phyloP scores from a whole-genome alignment of 2,888 invertebrate species.

The Drosophila aldrichi region DNA sequence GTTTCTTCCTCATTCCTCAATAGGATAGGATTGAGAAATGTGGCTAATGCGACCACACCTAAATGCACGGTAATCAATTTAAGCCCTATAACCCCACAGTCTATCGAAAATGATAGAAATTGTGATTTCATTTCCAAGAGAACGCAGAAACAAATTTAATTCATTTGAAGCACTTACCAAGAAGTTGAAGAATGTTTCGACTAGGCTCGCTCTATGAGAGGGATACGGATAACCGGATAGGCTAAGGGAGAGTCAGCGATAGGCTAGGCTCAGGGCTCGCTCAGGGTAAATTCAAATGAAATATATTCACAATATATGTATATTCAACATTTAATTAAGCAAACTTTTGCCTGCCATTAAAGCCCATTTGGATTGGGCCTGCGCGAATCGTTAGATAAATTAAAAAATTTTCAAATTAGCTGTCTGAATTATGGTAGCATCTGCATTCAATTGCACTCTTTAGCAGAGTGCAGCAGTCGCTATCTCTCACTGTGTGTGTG shows the following conservation, averaged over 20 bases:
- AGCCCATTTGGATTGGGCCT: constrained; percentile 12
- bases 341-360: constrained; percentile 5
- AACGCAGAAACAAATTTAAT: constrained; percentile 48
- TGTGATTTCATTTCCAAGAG: constrained; percentile 40
- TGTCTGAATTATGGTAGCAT: constrained; percentile 71
- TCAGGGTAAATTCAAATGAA: neutral
- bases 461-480: constrained; percentile 46
- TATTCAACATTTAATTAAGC: constrained; percentile 8
- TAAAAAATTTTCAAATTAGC: constrained; percentile 68
- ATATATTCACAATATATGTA: neutral
- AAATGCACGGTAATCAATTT: constrained; percentile 40
- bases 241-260: neutral
- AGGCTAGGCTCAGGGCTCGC: neutral
- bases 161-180: constrained; percentile 35
- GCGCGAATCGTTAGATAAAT: constrained; percentile 69
- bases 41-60: constrained; percentile 45
- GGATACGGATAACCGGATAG: neutral
- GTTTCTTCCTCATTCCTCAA: constrained; percentile 5
- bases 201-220: neutral
- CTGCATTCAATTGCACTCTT: constrained; percentile 74
- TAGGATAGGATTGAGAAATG: constrained; percentile 39
- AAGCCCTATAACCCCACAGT: constrained; percentile 22
- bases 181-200: neutral
- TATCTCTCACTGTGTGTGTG: neutral
- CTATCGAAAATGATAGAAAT: constrained; percentile 38